Evolutionary conservation across 1,140 invertebrate species (phyloP), one percentile per base, ranked within the genome.

Genomic region (Orius laevigatus): DNA sequence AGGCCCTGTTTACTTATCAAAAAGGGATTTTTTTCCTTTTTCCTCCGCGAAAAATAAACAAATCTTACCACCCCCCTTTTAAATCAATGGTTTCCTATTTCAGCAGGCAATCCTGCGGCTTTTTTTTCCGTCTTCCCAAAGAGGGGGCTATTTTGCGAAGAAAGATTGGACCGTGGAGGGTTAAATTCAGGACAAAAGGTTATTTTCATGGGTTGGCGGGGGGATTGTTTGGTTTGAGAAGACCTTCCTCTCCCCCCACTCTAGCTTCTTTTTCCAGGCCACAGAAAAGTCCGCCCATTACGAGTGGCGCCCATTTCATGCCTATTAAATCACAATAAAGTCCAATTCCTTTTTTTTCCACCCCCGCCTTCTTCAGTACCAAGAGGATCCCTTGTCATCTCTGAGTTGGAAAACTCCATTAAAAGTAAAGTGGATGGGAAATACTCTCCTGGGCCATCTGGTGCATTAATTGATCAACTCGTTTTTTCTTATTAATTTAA

Each of bases 401-500:
- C 25, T 19, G 43, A 45, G 43, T 45, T 45, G 43, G 43, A 33
- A 45, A 45, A 45, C 43, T 45, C 43, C 43, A 45, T 45, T 45
- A 45, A 45, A 45, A 33, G n/a, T 31, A 32, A 31, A 45, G n/a
- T 33, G 25, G 45, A 53, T 25, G 25, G 45, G 48, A 46, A 39
- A 18, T 36, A 49, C 44, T 52, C 50, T 25, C 25, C 25, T 25
- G 25, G 25, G 25, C 25, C 25, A 25, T 25, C 25, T 25, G 25
- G 3, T 25, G 25, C 25, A 25, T 41, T 55, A 49, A 33, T 50
- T 48, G 55, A 55, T 51, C 49, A 52, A 25, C 25, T 25, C 25
- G 25, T 3, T 25, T 25, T 25, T 25, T n/a, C n/a, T n/a, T n/a
- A n/a, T n/a, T n/a, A n/a, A n/a, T n/a, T n/a, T n/a, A n/a, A n/a